These are phyloP conservation scores for Dexiosoma caninum DNA, from an alignment of 2,888 invertebrate genomes.

Conservation along the genomic window DNA sequence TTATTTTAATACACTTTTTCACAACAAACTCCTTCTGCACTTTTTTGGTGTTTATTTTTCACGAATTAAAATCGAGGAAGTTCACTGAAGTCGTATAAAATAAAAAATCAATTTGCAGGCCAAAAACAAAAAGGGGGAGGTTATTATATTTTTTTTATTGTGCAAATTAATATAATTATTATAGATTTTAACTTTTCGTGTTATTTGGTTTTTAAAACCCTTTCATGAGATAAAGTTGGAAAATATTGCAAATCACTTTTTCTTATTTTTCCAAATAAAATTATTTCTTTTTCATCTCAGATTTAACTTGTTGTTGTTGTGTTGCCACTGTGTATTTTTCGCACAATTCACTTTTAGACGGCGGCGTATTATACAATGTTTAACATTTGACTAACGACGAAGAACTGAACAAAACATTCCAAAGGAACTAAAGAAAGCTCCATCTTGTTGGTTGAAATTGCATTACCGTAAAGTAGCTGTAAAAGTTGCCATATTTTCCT, in stretches of 20 bases:
- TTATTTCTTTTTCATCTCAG: background rate
- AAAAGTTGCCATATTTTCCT: background rate
- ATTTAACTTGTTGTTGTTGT: constrained; percentile 15
- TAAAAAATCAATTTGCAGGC: constrained; percentile 8
- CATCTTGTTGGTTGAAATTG: constrained; percentile 39
- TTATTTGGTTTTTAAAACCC: constrained; percentile 8
- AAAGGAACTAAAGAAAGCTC: constrained; percentile 23
- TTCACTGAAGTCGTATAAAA: background rate
- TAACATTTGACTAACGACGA: constrained; percentile 63
- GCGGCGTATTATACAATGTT: constrained; percentile 53
- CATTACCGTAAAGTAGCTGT: background rate
- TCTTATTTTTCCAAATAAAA: background rate
- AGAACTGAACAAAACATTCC: constrained; percentile 57
- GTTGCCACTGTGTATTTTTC: constrained; percentile 41
- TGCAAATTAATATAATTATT: background rate
- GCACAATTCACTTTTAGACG: constrained; percentile 15
- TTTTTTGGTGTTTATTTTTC: background rate
- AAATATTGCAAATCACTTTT: background rate
- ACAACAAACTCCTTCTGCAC: background rate
- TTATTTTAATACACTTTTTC: background rate
- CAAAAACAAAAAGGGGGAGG: constrained; percentile 18
- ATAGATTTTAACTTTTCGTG: constrained; percentile 41
- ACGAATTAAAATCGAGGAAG: background rate
- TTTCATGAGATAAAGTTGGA: background rate
- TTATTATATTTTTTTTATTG: constrained; percentile 9